Conservation (phyloP, 2,113 vertebrate genomes). For the Microcebus jonahi region DNA sequence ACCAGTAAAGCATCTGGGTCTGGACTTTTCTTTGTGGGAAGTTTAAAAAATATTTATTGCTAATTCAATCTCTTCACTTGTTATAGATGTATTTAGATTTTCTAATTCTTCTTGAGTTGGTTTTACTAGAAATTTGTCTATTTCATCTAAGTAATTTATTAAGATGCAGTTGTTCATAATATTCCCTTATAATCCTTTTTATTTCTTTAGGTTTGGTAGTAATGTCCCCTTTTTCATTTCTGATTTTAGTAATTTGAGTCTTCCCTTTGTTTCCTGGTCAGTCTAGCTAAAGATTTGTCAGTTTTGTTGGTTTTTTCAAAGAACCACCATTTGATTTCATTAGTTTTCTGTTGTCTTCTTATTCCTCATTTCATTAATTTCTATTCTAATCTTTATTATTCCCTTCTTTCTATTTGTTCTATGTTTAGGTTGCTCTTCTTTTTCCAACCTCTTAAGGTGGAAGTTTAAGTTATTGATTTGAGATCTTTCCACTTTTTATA, state of each 20-base stretch:
- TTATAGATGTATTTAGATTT: too few species aligned
- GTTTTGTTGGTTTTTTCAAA: not conserved
- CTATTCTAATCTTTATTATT: not conserved
- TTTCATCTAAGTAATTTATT: too few species aligned
- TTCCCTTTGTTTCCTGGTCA: not conserved
- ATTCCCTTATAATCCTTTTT: too few species aligned
- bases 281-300: not conserved
- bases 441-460: not conserved
- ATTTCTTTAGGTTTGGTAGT: too few species aligned
- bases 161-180: too few species aligned
- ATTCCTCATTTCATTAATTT: not conserved
- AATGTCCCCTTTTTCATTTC: not conserved
- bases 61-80: too few species aligned
- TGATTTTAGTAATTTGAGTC: not conserved
- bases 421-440: not conserved
- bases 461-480: not conserved
- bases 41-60: too few species aligned
- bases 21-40: too few species aligned
- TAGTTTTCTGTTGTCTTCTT: not conserved
- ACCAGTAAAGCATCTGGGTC: too few species aligned
- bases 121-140: too few species aligned
- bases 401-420: not conserved
- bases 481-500: not conserved
- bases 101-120: too few species aligned
- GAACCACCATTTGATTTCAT: not conserved